phyloP scores from a whole-genome alignment of 2,113 vertebrate genomes.

The Pelecanoides urinatrix region DNA sequence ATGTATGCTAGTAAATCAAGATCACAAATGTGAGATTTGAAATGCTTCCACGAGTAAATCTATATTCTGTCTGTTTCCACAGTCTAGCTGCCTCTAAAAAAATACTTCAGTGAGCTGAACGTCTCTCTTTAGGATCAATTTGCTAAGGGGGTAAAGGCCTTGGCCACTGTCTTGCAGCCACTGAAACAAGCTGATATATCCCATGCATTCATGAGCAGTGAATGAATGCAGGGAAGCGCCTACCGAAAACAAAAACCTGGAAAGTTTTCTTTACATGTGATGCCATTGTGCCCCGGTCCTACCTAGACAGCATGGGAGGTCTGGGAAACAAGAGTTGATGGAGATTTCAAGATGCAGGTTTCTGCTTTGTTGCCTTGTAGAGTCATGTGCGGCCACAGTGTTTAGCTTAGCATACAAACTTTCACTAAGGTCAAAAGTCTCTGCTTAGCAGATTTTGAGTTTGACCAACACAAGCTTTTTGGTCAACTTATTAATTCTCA shows the following conservation, averaged over 20 bases:
- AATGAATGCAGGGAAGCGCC: background rate
- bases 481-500: background rate
- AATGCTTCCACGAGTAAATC: conserved; percentile 3
- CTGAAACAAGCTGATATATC: background rate
- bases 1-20: background rate
- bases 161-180: background rate
- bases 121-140: background rate
- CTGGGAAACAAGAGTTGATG: background rate
- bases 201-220: fast-evolving
- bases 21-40: background rate
- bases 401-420: background rate
- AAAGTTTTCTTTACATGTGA: background rate
- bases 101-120: background rate
- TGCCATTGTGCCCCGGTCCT: background rate
- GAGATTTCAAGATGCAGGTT: background rate
- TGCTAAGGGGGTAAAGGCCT: background rate
- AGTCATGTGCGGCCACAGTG: background rate
- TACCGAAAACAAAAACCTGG: background rate
- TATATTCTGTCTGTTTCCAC: background rate
- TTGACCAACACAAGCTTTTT: background rate
- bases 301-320: background rate
- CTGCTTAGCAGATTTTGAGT: background rate
- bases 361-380: background rate
- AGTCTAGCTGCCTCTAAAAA: background rate
- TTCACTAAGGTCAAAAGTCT: background rate